Evolutionary conservation across 2,888 invertebrate species (phyloP), one percentile per base, ranked within the genome.

Genomic region (Hedya salicella): DNA sequence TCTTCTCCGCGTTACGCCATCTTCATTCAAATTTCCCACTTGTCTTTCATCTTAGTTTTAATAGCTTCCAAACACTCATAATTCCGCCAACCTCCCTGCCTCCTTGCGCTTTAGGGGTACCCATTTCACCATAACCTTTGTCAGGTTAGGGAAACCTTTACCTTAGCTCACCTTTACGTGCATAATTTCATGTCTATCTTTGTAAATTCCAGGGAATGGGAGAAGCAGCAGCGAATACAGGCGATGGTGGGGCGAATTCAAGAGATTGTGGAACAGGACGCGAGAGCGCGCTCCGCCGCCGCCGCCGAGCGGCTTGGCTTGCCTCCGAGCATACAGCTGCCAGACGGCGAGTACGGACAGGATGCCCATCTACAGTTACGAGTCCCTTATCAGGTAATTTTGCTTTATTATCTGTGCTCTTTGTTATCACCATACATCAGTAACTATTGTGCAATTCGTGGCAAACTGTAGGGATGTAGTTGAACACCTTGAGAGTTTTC

Each of bases 341-440:
- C 94, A 71, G 94, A 94, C 88, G 94, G 94, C 81, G 94, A 94
- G 87, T 94, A 93, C 88, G 94, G 94, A 62, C 94, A 90, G 77
- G 94, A 94, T 87, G 91, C 93, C 76, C 93, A 94, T 80, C 86
- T 94, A 78, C 94, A 94, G 82, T 83, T 94, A 84, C 93, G 94
- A 86, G 93, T 93, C 84, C 93, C 93, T 85, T 94, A 94, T 89
- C 94, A 94, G 94, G 94, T 94, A 64, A 56, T 5, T 13, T 14
- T 8, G 1, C 54, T 14, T 11, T 44, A 6, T 53, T 36, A 19
- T 19, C 19, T 5, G 19, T 13, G 6, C 6, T 25, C 6, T 25
- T 25, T 25, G 25, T n/a, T n/a, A n/a, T n/a, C n/a, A n/a, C n/a
- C n/a, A n/a, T n/a, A n/a, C n/a, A n/a, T n/a, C n/a, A n/a, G n/a